Percentiles rank a stretch among this genome's conserved stretches.
Evolutionary conservation across 2,888 invertebrate species (phyloP).

Genomic region (Heliconius aoede): DNA sequence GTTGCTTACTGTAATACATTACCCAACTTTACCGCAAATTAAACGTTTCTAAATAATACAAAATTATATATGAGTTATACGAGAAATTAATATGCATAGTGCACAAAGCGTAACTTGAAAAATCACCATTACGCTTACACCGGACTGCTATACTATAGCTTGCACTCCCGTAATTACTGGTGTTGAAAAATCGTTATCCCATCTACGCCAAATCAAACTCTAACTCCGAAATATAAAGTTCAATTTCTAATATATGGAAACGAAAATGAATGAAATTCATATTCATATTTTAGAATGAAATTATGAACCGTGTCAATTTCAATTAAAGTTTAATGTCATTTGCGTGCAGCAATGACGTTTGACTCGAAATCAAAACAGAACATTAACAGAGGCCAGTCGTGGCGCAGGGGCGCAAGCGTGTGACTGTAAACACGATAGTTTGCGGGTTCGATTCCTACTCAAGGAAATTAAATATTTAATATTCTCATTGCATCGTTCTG

Average conservation of each 20-base stretch:
- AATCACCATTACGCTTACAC: slow-evolving; percentile 61
- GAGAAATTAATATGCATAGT: slow-evolving; percentile 56
- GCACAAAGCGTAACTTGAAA: slow-evolving; percentile 57
- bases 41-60: neutral
- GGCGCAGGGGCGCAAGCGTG: no score
- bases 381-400: no score
- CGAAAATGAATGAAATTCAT: slow-evolving; percentile 23
- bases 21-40: neutral
- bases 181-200: slow-evolving; percentile 53
- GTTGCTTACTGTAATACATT: neutral
- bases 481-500: no score
- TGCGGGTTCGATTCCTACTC: no score
- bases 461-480: no score
- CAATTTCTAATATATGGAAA: slow-evolving; percentile 43
- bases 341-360: slow-evolving; percentile 28
- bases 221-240: slow-evolving; percentile 52
- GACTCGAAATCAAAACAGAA: slow-evolving; percentile 62
- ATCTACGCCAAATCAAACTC: slow-evolving; percentile 49
- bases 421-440: no score
- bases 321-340: slow-evolving; percentile 22
- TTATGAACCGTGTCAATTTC: slow-evolving; percentile 20
- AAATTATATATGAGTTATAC: slow-evolving; percentile 13
- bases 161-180: slow-evolving; percentile 64
- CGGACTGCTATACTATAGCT: slow-evolving; percentile 58
- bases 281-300: slow-evolving; percentile 19